Conservation (phyloP, 1,140 invertebrate genomes). For the Bicyclus anynana region DNA sequence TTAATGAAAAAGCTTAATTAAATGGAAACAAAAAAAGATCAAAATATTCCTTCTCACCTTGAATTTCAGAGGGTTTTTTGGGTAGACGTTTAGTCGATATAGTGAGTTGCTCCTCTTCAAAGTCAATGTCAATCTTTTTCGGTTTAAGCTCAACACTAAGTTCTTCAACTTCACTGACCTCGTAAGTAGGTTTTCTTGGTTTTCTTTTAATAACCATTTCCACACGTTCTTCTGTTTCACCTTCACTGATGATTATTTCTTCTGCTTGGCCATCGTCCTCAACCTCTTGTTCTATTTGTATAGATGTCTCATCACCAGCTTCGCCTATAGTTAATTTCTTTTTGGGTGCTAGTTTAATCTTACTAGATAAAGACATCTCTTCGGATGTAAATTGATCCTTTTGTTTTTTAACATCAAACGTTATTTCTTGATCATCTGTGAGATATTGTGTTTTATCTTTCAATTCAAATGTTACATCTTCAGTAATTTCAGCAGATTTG, state of each 20-base stretch:
- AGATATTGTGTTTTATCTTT: conserved; percentile 65
- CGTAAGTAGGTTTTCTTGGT: conserved; percentile 70
- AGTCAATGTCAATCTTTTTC: conserved; percentile 58
- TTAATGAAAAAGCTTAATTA: not conserved
- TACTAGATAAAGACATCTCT: conserved; percentile 87
- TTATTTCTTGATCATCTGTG: conserved; percentile 77
- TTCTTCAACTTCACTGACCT: conserved; percentile 79
- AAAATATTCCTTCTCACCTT: conserved; percentile 78
- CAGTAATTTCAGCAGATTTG: conserved; percentile 53
- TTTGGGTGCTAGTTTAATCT: conserved; percentile 83
- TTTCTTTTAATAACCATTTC: conserved; percentile 76
- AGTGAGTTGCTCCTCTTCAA: conserved; percentile 80
- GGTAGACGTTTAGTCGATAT: conserved; percentile 81
- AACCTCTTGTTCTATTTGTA: conserved; percentile 83
- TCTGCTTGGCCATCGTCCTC: conserved; percentile 77
- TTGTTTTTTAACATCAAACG: conserved; percentile 75
- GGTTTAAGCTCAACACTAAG: conserved; percentile 76
- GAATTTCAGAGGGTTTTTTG: conserved; percentile 78
- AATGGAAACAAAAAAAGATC: not conserved
- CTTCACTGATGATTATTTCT: conserved; percentile 67
- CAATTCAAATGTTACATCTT: conserved; percentile 77
- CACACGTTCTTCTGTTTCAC: conserved; percentile 72
- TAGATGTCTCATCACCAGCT: conserved; percentile 83
- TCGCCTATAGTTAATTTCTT: conserved; percentile 81
- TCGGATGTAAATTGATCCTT: conserved; percentile 82